Conservation (phyloP, 2,113 vertebrate species). For the Petrocephalus zakoni region DNA sequence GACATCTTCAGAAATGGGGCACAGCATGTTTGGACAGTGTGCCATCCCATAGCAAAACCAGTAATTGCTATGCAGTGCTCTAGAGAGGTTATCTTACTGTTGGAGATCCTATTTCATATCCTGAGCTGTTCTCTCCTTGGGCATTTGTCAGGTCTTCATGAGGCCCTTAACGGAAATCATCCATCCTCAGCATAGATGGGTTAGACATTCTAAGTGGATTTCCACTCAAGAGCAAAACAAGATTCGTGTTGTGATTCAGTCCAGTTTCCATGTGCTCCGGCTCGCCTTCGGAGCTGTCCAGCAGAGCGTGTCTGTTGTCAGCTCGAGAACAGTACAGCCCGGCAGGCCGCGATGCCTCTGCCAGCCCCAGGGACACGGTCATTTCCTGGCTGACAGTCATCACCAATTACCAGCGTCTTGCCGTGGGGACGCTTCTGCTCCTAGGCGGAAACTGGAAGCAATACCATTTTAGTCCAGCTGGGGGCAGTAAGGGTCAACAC, state of each 20-base stretch:
- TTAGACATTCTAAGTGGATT: not conserved
- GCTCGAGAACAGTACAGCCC: not conserved
- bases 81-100: not conserved
- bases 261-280: not conserved
- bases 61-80: not conserved
- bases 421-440: not conserved
- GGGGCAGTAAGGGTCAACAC: not conserved
- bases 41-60: not conserved
- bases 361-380: not conserved
- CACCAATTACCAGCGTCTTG: conserved; percentile 25
- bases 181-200: not conserved
- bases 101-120: not conserved
- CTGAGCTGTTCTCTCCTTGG: not conserved
- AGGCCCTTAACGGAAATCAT: not conserved
- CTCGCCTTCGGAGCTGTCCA: not conserved
- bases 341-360: conserved; percentile 16
- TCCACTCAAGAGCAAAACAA: not conserved
- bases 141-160: not conserved
- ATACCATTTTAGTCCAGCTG: not conserved
- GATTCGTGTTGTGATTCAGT: not conserved
- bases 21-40: not conserved
- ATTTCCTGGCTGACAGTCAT: conserved; percentile 21
- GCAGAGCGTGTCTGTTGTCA: not conserved
- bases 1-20: not conserved
- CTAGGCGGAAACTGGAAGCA: not conserved